Percentiles rank a stretch among this genome's conserved stretches.
These are phyloP conservation scores for Rhinogobius similis DNA, from an alignment of 2,113 vertebrate species.

Conservation along the genomic window DNA sequence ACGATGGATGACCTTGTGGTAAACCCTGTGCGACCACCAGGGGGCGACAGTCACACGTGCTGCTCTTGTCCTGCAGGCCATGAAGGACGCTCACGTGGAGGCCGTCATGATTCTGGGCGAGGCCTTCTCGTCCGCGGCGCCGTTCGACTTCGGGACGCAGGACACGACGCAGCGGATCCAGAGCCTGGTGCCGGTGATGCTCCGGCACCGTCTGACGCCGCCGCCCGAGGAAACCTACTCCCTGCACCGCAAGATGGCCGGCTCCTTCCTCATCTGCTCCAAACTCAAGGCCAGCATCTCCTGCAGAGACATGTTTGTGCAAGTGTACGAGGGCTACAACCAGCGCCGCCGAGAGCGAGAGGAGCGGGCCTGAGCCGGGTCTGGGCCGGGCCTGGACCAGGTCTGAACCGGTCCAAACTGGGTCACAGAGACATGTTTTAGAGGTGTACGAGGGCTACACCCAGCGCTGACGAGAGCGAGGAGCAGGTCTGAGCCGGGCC, in stretches of 20 bases:
- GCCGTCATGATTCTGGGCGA: conserved; percentile 91
- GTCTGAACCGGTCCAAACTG: neutral
- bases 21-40: too few species aligned
- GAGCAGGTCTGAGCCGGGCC: too few species aligned
- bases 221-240: conserved; percentile 90
- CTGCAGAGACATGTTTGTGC: conserved; percentile 85
- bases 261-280: conserved; percentile 91
- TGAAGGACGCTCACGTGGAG: conserved; percentile 85
- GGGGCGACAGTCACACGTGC: too few species aligned
- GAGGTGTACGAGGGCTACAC: too few species aligned
- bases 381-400: neutral
- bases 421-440: neutral
- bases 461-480: neutral
- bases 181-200: conserved; percentile 83
- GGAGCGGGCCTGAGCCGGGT: neutral
- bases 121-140: conserved; percentile 78
- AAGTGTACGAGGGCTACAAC: conserved; percentile 75
- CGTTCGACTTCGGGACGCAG: conserved; percentile 86
- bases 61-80: conserved; percentile 82
- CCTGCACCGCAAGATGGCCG: conserved; percentile 90
- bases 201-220: conserved; percentile 85
- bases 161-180: conserved; percentile 84
- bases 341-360: conserved; percentile 28
- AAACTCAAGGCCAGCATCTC: conserved; percentile 80
- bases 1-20: too few species aligned